phyloP scores from a whole-genome alignment of 2,888 invertebrate species.

The Cyclophora punctaria region DNA sequence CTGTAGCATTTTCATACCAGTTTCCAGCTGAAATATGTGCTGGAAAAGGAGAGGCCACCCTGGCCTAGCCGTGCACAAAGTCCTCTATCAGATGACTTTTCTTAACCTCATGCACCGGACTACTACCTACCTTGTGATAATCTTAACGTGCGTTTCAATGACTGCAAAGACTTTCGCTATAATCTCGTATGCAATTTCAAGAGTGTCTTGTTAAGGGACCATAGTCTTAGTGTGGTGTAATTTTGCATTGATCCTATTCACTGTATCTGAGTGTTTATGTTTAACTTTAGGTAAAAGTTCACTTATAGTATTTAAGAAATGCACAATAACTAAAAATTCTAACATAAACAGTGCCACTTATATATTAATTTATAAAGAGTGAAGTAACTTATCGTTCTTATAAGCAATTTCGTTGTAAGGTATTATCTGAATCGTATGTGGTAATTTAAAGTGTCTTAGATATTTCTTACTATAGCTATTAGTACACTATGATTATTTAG shows the following conservation, averaged over 20 bases:
- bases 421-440: slow-evolving; percentile 22
- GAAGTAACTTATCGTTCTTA: slow-evolving; percentile 33
- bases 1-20: slow-evolving; percentile 75
- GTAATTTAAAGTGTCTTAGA: slow-evolving; percentile 41
- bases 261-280: slow-evolving; percentile 15
- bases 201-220: slow-evolving; percentile 64
- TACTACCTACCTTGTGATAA: slow-evolving; percentile 31
- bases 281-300: slow-evolving; percentile 32
- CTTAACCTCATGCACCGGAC: slow-evolving; percentile 35
- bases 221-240: slow-evolving; percentile 53
- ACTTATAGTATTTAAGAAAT: slow-evolving; percentile 46
- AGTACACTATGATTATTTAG: slow-evolving; percentile 32
- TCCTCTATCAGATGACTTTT: slow-evolving; percentile 41
- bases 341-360: slow-evolving; percentile 64
- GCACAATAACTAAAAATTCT: slow-evolving; percentile 58
- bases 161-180: slow-evolving; percentile 32
- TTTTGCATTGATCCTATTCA: slow-evolving; percentile 36
- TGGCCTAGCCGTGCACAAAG: slow-evolving; percentile 65
- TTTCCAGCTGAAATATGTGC: slow-evolving; percentile 69
- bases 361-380: slow-evolving; percentile 41
- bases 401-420: slow-evolving; percentile 39
- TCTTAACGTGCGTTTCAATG: slow-evolving; percentile 42
- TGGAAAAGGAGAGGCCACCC: slow-evolving; percentile 65
- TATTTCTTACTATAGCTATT: slow-evolving; percentile 30
- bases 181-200: slow-evolving; percentile 28